These are phyloP conservation scores for Patella depressa DNA, from an alignment of 2,888 invertebrate species.

Conservation along the genomic window DNA sequence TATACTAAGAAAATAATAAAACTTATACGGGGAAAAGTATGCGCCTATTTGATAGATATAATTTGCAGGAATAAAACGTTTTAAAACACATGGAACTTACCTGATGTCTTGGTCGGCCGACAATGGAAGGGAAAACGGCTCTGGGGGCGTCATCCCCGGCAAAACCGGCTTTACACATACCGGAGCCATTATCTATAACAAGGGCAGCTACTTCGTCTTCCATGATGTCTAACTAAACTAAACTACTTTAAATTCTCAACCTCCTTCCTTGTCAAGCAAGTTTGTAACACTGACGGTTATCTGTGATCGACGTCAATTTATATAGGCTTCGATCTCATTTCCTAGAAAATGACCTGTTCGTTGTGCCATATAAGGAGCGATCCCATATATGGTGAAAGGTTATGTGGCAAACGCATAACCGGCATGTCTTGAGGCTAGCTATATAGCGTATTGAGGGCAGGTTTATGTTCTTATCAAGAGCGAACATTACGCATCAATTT, in stretches of 20 bases:
- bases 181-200: conserved; percentile 3
- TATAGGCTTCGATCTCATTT: not conserved
- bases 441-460: too few relatives aligned
- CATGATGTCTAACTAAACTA: not conserved
- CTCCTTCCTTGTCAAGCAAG: not conserved
- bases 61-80: not conserved
- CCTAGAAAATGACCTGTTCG: not conserved
- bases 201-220: conserved; percentile 7
- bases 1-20: too few relatives aligned
- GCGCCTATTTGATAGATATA: too few relatives aligned
- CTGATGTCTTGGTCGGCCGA: conserved; percentile 6
- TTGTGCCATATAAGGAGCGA: not conserved
- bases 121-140: conserved; percentile 4
- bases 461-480: too few relatives aligned
- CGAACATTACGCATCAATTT: too few relatives aligned
- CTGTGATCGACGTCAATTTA: not conserved
- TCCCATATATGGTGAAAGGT: not conserved
- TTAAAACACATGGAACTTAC: not conserved
- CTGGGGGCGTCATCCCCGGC: conserved; percentile 11
- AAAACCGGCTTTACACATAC: conserved; percentile 12
- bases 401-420: too few relatives aligned
- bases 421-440: too few relatives aligned
- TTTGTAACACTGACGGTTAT: not conserved
- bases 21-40: too few relatives aligned
- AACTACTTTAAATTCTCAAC: not conserved